These are phyloP conservation scores for Arctopsyche grandis DNA, from an alignment of 1,140 invertebrate species.

Conservation along the genomic window DNA sequence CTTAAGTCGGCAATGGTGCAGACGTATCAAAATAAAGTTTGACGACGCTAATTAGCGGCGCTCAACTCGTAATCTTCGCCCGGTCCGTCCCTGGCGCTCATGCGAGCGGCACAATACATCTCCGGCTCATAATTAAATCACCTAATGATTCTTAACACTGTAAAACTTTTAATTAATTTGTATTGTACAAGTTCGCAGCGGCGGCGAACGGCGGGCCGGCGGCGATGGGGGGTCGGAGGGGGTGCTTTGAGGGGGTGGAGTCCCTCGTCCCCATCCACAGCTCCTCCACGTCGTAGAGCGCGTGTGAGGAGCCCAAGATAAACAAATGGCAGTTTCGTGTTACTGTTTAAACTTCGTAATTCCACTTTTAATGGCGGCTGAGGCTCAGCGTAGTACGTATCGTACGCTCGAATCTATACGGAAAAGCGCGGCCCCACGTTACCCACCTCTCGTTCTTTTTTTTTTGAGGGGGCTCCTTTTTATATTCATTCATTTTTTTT, in stretches of 20 bases:
- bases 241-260: neutral
- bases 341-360: constrained; percentile 56
- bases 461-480: neutral
- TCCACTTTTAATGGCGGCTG: constrained; percentile 55
- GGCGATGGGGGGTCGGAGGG: constrained; percentile 55
- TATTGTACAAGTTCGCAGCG: constrained; percentile 54
- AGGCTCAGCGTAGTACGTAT: constrained; percentile 41
- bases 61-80: constrained; percentile 26
- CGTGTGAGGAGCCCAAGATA: constrained; percentile 55
- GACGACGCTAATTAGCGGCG: constrained; percentile 27
- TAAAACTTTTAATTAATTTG: constrained; percentile 57
- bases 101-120: constrained; percentile 52
- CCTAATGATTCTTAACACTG: constrained; percentile 56
- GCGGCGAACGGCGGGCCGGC: constrained; percentile 55
- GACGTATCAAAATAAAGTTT: constrained; percentile 31
- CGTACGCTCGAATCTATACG: constrained; percentile 47
- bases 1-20: constrained; percentile 14
- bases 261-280: constrained; percentile 46
- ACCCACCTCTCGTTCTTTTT: neutral
- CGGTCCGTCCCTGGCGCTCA: constrained; percentile 17
- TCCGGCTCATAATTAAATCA: constrained; percentile 55
- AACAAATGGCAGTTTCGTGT: constrained; percentile 56
- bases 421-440: constrained; percentile 31
- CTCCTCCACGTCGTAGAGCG: constrained; percentile 57
- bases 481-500: constrained; percentile 46